A percentile compares a stretch with the other conserved stretches of the same genome.
Evolutionary conservation across 2,113 vertebrate genomes (phyloP).

Genomic region (Dasypus novemcinctus): DNA sequence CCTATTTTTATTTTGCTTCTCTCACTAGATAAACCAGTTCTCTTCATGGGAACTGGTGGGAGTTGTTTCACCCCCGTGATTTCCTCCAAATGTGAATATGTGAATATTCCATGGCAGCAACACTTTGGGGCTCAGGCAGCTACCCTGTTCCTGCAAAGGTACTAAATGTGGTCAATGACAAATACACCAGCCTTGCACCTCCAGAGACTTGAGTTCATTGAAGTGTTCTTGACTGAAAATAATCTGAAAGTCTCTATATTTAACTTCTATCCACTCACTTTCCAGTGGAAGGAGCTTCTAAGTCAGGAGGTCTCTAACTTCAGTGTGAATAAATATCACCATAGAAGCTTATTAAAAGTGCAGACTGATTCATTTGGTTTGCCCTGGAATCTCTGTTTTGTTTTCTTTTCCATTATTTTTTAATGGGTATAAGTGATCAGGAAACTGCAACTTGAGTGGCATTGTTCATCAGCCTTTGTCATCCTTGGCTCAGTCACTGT

Average conservation of each 20-base stretch:
- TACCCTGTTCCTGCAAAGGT: neutral
- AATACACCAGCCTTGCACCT: neutral
- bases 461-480: neutral
- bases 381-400: neutral
- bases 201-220: neutral
- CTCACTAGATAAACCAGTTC: neutral
- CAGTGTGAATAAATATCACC: neutral
- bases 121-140: too few species aligned
- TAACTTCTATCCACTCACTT: neutral
- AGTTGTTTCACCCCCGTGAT: neutral
- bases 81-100: neutral
- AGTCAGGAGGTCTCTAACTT: neutral
- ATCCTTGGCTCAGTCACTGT: neutral
- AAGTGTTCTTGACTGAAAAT: neutral
- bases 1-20: neutral
- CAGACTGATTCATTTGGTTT: neutral
- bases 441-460: too few species aligned
- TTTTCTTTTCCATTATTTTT: neutral
- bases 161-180: neutral
- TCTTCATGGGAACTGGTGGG: neutral
- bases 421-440: too few species aligned
- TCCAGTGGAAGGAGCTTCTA: neutral
- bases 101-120: neutral
- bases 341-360: fast-evolving
- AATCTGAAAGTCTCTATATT: neutral